These are phyloP conservation scores for Remorina albescens DNA, from an alignment of 2,797 vertebrate genomes.

Conservation along the genomic window DNA sequence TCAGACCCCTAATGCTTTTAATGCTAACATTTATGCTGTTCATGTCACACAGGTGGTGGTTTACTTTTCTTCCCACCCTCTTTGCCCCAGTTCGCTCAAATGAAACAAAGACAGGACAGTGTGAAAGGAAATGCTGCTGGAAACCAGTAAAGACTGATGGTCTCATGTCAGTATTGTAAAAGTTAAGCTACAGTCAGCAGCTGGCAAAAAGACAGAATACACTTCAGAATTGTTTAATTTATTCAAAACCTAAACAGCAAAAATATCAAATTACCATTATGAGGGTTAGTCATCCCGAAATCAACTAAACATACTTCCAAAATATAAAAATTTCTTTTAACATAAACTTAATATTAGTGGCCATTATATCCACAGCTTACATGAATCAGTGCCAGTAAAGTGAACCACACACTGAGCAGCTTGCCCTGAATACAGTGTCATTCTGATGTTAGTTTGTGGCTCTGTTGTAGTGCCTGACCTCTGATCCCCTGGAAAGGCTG, in stretches of 20 bases:
- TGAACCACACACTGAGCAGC: not conserved
- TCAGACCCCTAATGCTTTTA: too few species aligned
- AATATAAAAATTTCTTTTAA: too few species aligned
- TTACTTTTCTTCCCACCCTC: slow-evolving; percentile 51
- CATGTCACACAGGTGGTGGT: slow-evolving; percentile 54
- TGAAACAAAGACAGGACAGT: not conserved
- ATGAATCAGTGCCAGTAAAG: not conserved
- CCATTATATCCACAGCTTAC: not conserved
- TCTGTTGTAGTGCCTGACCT: slow-evolving; percentile 41
- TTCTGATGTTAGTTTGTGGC: slow-evolving; percentile 13
- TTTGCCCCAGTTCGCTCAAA: not conserved
- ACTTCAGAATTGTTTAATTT: too few species aligned
- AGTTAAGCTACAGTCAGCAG: not conserved
- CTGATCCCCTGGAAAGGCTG: slow-evolving; percentile 46
- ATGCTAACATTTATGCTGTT: slow-evolving; percentile 75
- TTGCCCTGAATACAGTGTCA: slow-evolving; percentile 24
- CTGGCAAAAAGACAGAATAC: not conserved
- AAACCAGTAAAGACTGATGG: not conserved
- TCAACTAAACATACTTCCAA: too few species aligned
- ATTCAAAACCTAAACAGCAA: too few species aligned
- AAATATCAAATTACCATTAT: too few species aligned
- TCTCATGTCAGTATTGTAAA: not conserved
- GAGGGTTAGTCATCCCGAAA: too few species aligned
- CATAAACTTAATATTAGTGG: too few species aligned
- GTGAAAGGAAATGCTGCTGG: slow-evolving; percentile 11